Evolutionary conservation across 2,113 vertebrate genomes (phyloP), one percentile per base, ranked within the genome.

Genomic region (Eudyptes chrysolophus): DNA sequence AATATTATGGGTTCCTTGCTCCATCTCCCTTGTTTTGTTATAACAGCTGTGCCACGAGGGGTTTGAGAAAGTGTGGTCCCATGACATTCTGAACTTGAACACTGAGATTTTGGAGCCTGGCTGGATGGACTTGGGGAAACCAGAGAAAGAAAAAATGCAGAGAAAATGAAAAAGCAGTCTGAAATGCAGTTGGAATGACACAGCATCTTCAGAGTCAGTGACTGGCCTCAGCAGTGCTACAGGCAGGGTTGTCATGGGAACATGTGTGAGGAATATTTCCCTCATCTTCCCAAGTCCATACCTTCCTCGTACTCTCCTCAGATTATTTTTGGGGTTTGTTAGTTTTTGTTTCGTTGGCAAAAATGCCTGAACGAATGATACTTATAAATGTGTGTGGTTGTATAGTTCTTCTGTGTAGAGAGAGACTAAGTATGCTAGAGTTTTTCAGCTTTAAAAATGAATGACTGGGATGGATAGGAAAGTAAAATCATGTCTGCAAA

Each of bases 211-310:
- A 62, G 72, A 21, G 15, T 80, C 58, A 48, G 20, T 80, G 82
- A 71, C 78, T 91, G 75, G 84, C 75, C 74, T 92, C 58, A 87
- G 92, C 78, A 89, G 75, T 62, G 58, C 90, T 88, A 80, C 75
- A 88, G 64, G 82, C 82, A 90, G 60, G 65, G 97, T 96, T 97
- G 96, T 96, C 96, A 97, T 96, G 93, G 96, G 92, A 97, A 96
- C 93, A 72, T 4, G n/a, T 13, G 26, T 60, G 79, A 78, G 65
- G 68, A 96, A 52, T 70, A 92, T 62, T 92, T 80, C 36, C 32
- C 62, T 88, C 66, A 6, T 88, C 94, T 87, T 90, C 80, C 22
- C 62, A 93, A 86, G n/a, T 80, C 89, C 68, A 8, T 46, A 76
- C 90, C 74, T 95, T 94, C 42, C 49, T 79, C 0, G 0, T 84